Percentiles rank a stretch among this genome's conserved stretches.
Evolutionary conservation across 2,113 vertebrate genomes (phyloP).

Genomic region (Scatophagus argus): DNA sequence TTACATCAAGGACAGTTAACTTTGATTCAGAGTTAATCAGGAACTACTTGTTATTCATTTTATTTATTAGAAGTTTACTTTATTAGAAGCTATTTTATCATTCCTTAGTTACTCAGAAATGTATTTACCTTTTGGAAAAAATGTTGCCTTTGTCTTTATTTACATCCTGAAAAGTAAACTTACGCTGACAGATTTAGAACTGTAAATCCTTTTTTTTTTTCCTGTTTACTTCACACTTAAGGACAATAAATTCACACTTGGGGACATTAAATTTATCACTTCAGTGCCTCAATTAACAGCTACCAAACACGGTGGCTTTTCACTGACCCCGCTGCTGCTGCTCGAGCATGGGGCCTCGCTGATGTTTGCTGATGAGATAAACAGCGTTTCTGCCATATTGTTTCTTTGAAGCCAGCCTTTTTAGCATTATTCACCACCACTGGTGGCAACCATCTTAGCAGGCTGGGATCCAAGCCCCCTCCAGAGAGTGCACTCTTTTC

Average conservation of each 20-base stretch:
- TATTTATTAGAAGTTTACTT: too few relatives aligned
- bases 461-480: conserved; percentile 67
- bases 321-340: conserved; percentile 51
- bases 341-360: conserved; percentile 18
- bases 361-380: conserved; percentile 61
- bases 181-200: conserved; percentile 45
- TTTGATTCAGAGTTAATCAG: conserved; percentile 4
- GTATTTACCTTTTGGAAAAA: background rate
- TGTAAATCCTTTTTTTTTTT: conserved; percentile 25
- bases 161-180: conserved; percentile 25
- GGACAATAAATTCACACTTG: conserved; percentile 58
- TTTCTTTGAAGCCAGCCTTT: conserved; percentile 62
- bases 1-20: conserved; percentile 19
- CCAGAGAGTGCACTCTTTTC: conserved; percentile 53
- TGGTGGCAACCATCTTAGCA: conserved; percentile 68
- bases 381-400: conserved; percentile 63
- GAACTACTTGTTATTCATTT: conserved; percentile 1
- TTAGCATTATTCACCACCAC: conserved; percentile 61
- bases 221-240: conserved; percentile 52
- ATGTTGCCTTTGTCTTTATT: background rate
- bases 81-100: conserved; percentile 18
- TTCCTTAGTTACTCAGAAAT: background rate
- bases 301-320: conserved; percentile 35
- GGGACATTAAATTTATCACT: conserved; percentile 58
- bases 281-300: conserved; percentile 58